Evolutionary conservation across 2,888 invertebrate genomes (phyloP), one percentile per base, ranked within the genome.

Genomic region (Cheilosia vernalis): DNA sequence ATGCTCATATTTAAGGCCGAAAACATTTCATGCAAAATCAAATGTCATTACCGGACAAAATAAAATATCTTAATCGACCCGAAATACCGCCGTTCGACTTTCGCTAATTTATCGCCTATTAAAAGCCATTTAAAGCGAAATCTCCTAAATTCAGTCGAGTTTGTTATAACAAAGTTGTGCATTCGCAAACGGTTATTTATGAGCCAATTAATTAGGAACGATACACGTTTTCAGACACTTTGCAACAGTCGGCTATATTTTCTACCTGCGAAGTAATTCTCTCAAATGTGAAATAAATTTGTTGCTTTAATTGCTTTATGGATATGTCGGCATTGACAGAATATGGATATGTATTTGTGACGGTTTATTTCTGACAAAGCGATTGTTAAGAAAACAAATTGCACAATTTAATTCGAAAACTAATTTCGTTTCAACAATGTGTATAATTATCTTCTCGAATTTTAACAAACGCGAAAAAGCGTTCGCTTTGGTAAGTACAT

Each of bases 151-250:
- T 85, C 76, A 67, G 76, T 77, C 70, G 37, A 67, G 70, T 81
- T 63, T 81, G 51, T 60, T 74, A 33, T 30, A 49, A 47, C 56
- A 74, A 70, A 69, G 70, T 80, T 80, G 70, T 80, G 74, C 79
- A 80, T 49, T 58, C 49, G 53, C 69, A 79, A 79, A 72, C n/a
- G 5, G 60, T 81, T 81, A 85, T 85, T 85, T 85, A 85, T 61
- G 76, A 42, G 51, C 61, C 85, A 85, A 85, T 85, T 85, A 85
- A 85, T 85, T 85, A 77, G 61, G 37, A n/a, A 44, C 17, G 56
- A 61, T 85, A 85, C 85, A 85, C 66, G 85, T 85, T 81, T 81
- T 81, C 60, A 44, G 85, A 81, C 85, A 85, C 85, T 85, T 85
- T 85, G 81, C 81, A 81, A 72, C 81, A 67, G 70, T 81, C 77